A percentile compares a stretch with the other conserved stretches of the same genome.
Conservation (phyloP, 37 sponge, comb jelly and placozoan species). For the Cladorhizidae sp. region DNA sequence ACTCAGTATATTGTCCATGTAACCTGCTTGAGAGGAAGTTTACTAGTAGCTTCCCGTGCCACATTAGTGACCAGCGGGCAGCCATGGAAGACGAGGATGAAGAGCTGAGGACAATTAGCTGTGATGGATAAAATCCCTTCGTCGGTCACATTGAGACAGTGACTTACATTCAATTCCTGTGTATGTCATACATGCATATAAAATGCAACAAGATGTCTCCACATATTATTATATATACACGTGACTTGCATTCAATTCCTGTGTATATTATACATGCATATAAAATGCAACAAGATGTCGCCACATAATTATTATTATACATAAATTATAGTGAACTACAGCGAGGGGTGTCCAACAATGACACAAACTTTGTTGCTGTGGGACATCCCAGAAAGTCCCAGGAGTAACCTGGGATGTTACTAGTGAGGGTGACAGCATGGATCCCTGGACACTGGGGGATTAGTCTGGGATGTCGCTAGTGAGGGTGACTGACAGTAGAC, state of each 20-base stretch:
- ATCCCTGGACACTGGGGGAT: no score
- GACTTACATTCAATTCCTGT: conserved; percentile 65
- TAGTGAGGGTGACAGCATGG: no score
- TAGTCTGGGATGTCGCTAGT: no score
- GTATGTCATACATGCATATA: not conserved
- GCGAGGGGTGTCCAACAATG: not conserved
- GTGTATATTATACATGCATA: not conserved
- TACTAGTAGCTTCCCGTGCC: conserved; percentile 23
- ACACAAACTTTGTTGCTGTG: no score
- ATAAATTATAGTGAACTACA: not conserved
- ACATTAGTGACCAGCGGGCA: conserved; percentile 51
- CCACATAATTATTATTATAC: not conserved
- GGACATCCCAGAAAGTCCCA: no score
- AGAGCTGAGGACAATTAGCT: conserved; percentile 43
- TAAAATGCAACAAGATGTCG: not conserved
- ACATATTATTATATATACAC: not conserved
- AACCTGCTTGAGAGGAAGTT: conserved; percentile 33
- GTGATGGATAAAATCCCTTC: conserved; percentile 41
- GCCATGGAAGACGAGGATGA: conserved; percentile 58
- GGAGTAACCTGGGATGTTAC: no score
- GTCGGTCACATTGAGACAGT: conserved; percentile 60
- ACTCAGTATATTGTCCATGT: conserved; percentile 66
- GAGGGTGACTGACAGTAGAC: no score
- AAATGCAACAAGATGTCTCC: not conserved
- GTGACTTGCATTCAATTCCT: conserved; percentile 67